These are phyloP conservation scores for Synanthedon formicaeformis DNA, from an alignment of 2,888 invertebrate genomes.

Conservation along the genomic window DNA sequence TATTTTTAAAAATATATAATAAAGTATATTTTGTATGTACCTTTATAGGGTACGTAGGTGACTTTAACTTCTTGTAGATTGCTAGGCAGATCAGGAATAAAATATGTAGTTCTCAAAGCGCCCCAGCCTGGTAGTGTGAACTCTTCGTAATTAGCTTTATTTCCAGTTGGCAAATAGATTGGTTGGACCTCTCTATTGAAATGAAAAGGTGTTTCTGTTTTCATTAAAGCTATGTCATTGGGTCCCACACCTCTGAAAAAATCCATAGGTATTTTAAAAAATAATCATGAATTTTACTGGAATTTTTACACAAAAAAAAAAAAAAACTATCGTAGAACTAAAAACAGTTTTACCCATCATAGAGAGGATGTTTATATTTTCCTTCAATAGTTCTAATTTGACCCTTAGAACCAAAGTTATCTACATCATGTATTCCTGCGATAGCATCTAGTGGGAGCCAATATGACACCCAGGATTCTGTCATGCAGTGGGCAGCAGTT, in stretches of 20 bases:
- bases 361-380: constrained; percentile 53
- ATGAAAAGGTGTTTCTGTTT: constrained; percentile 30
- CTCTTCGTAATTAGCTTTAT: constrained; percentile 18
- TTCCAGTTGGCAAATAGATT: constrained; percentile 46
- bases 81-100: constrained; percentile 46
- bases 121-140: constrained; percentile 67
- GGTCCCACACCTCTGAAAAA: constrained; percentile 46
- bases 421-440: constrained; percentile 51
- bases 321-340: background rate
- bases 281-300: background rate
- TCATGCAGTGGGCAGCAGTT: constrained; percentile 58
- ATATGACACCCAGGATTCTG: constrained; percentile 36
- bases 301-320: background rate
- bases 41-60: constrained; percentile 39
- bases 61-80: constrained; percentile 56
- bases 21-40: constrained; percentile 27
- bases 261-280: background rate
- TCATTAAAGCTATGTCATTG: constrained; percentile 68
- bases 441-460: constrained; percentile 53
- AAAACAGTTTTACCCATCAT: constrained; percentile 38
- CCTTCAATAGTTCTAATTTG: constrained; percentile 40
- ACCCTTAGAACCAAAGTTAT: constrained; percentile 30
- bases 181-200: constrained; percentile 49
- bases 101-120: constrained; percentile 36
- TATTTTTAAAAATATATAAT: no score